Base-by-base conservation (phyloP, 2,797 vertebrate species). In the Eleutherodactylus coqui region DNA sequence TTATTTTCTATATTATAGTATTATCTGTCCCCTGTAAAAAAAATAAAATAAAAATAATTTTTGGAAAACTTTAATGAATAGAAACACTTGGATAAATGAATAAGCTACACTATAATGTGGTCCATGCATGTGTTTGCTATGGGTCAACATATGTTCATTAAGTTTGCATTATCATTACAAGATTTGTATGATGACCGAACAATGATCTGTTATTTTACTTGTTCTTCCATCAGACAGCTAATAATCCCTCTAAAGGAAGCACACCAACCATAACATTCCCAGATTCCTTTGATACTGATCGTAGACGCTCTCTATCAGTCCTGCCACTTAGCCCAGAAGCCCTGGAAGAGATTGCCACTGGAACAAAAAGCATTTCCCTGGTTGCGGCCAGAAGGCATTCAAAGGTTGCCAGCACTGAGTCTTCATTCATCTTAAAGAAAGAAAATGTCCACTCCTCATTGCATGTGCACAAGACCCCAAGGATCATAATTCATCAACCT, bases 331-430 rank as follows among this genome's bases (percentile, higher is more conserved):
- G 87, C 0, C 64, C 82, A 14, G 91, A 91, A 53, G 89, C 85
- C 41, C 88, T 91, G 81, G 84, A 88, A 83, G 90, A 93, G 90
- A 93, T 92, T 51, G 89, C 85, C 0, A 73, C 24, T 3, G 88
- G 90, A 87, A 95, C 93, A 60, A 93, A 92, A 87, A 91, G 86
- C 89, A 94, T 94, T 5, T 85, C 93, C 3, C 88, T 92, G 60
- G 84, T 93, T 0, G 92, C 93, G 0, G 92, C 92, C 75, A 89
- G 85, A 64, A 47, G 86, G 3, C 83, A 85, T 17, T 92, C 87
- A 53, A 91, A 85, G 73, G 90, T 85, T 0, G 89, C 87, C 0
- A 86, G 51, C 19, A 75, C 73, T 4, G 80, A 82, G 67, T 80
- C 86, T 11, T 34, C 80, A 21, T 43, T 78, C n/a, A 86, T 88